Percentiles rank a stretch among this genome's conserved stretches.
These are phyloP conservation scores for Tetanocera ferruginea DNA, from an alignment of 2,888 invertebrate genomes.

Conservation along the genomic window DNA sequence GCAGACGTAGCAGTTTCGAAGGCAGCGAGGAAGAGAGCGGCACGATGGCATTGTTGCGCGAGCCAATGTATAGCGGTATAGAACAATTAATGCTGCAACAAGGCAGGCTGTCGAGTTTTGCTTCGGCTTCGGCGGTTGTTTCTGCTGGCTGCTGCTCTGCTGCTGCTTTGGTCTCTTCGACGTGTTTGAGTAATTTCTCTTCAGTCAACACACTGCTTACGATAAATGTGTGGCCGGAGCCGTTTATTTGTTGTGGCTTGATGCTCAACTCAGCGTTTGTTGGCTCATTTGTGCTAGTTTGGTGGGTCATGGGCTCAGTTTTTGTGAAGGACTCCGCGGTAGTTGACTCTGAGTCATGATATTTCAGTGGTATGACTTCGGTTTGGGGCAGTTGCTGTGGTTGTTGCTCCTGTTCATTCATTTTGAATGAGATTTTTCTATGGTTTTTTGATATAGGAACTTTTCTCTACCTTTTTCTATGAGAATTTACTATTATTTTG, in stretches of 20 bases:
- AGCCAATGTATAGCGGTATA: slow-evolving; percentile 26
- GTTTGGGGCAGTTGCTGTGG: background rate
- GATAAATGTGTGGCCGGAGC: slow-evolving; percentile 57
- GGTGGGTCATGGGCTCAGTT: background rate
- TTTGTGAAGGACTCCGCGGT: background rate
- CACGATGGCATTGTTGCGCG: slow-evolving; percentile 59
- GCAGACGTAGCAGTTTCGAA: slow-evolving; percentile 64
- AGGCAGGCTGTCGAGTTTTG: slow-evolving; percentile 48
- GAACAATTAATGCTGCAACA: slow-evolving; percentile 50
- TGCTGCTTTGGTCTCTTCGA: background rate
- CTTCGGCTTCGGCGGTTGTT: background rate
- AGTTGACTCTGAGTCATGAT: background rate
- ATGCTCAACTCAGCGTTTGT: slow-evolving; percentile 24
- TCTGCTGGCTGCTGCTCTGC: background rate
- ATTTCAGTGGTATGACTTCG: background rate
- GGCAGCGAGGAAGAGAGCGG: slow-evolving; percentile 67
- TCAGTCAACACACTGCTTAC: slow-evolving; percentile 57
- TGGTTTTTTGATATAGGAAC: background rate
- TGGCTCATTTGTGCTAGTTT: background rate
- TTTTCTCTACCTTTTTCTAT: background rate
- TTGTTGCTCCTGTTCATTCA: slow-evolving; percentile 39
- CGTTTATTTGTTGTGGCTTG: slow-evolving; percentile 44
- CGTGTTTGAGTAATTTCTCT: background rate
- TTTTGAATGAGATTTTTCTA: slow-evolving; percentile 17
- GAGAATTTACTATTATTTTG: no score